Percentiles rank a stretch among this genome's conserved stretches.
phyloP scores from a whole-genome alignment of 2,888 invertebrate species.

The Drosophila engyochracea region DNA sequence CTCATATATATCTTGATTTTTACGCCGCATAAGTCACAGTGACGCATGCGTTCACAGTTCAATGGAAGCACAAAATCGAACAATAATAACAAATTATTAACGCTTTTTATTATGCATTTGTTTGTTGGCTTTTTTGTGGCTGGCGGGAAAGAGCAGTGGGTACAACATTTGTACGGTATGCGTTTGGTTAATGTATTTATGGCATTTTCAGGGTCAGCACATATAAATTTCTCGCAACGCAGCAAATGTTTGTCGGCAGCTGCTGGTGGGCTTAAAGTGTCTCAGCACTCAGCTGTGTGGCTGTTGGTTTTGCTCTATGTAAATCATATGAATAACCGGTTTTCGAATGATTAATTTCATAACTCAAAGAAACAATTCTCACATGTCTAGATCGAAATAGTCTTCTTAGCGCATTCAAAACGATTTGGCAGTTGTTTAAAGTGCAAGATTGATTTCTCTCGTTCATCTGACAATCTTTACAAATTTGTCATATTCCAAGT shows the following conservation, averaged over 20 bases:
- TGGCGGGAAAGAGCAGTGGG: constrained; percentile 11
- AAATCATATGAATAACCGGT: constrained; percentile 72
- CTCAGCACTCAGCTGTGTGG: constrained; percentile 46
- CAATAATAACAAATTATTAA: constrained; percentile 59
- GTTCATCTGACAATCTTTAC: constrained; percentile 17
- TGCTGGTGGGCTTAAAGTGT: constrained; percentile 75
- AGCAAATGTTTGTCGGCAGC: constrained; percentile 73
- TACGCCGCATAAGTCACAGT: constrained; percentile 30
- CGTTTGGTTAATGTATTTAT: constrained; percentile 79
- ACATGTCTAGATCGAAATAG: constrained; percentile 22
- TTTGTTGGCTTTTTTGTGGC: constrained; percentile 3
- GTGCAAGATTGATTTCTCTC: constrained; percentile 9
- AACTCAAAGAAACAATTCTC: constrained; percentile 69
- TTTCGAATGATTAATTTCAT: constrained; percentile 77
- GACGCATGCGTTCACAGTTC: constrained; percentile 64
- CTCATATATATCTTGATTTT: constrained; percentile 18
- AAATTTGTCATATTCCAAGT: constrained; percentile 3
- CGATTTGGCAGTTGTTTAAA: constrained; percentile 4
- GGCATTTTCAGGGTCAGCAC: constrained; percentile 75
- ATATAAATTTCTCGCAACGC: constrained; percentile 62
- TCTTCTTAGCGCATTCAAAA: constrained; percentile 20
- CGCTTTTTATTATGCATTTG: constrained; percentile 50
- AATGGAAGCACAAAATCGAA: constrained; percentile 54
- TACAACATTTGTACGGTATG: constrained; percentile 55
- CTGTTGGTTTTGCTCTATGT: constrained; percentile 63